Base-by-base conservation (phyloP, 1,140 invertebrate genomes). In the Drosophila prosaltans region DNA sequence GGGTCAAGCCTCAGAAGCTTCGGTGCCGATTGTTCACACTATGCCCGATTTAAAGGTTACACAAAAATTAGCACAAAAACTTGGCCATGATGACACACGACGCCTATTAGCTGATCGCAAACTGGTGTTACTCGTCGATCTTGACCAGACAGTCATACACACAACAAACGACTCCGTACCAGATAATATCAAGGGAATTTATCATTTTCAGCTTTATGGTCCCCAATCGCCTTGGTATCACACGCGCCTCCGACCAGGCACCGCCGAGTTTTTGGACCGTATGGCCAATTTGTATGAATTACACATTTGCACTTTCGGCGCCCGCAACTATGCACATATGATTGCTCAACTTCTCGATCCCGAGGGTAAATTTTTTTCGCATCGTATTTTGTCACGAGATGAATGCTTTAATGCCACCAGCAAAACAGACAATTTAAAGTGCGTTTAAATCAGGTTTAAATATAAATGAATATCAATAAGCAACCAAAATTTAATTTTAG, bases 121-220 rank as follows among this genome's bases (percentile, higher is more conserved):
- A 93, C 93, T 99, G 24, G 98, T 98, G 32, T 92, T 99, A 2
- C 94, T 99, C 5, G 98, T 99, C 10, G 99, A 99, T 95, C 94
- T 99, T 45, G 99, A 99, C 95, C 98, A 99, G 93, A 99, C 99
- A 1, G 93, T 99, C 30, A 98, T 99, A 86, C 99, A 99, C 91
- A 99, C 99, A 2, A 99, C 99, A 9, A 99, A 99, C 93, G 98
- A 99, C 91, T 95, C 97, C 92, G 95, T 99, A 79, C 97, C 97
- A 61, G 94, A 96, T 41, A 97, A 98, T 92, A 94, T 99, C 41
- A 98, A 98, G 94, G 97, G 97, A 94, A 97, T 99, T 28, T 95
- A 97, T 89, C 98, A 99, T 92, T 99, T 98, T 93, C 97, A 98
- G 93, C 92, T 99, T 6, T 95, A 97, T 90, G 96, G 97, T 3